Evolutionary conservation across 2,888 invertebrate genomes (phyloP).

Genomic region (Tipula unca): DNA sequence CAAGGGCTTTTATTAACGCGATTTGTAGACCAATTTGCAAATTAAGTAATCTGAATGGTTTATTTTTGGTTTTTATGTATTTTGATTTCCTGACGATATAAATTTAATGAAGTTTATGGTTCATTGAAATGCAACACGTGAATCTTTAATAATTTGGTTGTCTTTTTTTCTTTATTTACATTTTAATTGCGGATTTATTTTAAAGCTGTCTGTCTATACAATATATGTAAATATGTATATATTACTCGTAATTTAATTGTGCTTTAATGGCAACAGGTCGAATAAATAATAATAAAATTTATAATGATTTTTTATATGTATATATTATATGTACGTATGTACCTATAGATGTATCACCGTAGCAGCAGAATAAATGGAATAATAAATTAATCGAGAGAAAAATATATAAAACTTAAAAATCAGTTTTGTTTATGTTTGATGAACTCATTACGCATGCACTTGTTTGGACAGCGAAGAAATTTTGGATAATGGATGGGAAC

Average conservation of each 20-base stretch:
- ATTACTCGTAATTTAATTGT: not conserved
- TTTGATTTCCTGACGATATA: not conserved
- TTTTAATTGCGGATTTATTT: constrained; percentile 4
- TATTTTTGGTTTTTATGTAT: not conserved
- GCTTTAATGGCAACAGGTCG: not conserved
- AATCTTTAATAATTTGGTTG: not conserved
- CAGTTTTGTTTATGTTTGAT: too few species aligned
- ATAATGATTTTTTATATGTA: not conserved
- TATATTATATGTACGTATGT: not conserved
- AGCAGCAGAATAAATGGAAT: not conserved
- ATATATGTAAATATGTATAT: too few species aligned
- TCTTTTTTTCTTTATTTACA: not conserved
- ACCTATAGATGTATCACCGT: not conserved
- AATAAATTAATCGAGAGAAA: not conserved
- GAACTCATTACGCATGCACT: too few species aligned
- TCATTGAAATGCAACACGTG: not conserved
- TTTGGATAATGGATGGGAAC: too few species aligned
- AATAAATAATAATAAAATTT: not conserved
- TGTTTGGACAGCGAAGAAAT: too few species aligned
- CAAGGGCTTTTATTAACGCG: too few species aligned
- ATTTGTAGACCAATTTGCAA: not conserved
- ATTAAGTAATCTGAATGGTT: not conserved
- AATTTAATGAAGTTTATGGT: constrained; percentile 8
- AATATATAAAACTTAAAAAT: too few species aligned
- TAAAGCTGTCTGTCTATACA: not conserved